Percentiles rank a stretch among this genome's conserved stretches.
Conservation (phyloP, 92 coral and sea anemone species). For the Heteractis magnifica region DNA sequence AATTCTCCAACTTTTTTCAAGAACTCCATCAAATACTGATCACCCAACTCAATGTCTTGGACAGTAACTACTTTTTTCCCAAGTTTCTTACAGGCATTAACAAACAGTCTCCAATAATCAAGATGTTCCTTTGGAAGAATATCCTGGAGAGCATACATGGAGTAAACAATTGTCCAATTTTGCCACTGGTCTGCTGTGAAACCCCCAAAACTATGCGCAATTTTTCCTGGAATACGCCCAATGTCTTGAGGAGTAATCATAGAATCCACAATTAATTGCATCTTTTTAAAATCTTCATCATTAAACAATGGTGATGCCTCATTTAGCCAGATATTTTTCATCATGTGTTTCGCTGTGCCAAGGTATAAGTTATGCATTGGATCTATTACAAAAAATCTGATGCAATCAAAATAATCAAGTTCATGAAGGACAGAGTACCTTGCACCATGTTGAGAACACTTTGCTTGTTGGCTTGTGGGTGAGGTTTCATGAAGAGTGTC, state of each 20-base stretch:
- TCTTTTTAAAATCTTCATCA: conserved; percentile 40
- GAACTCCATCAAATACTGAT: conserved; percentile 31
- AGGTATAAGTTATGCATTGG: conserved; percentile 62
- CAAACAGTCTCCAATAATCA: conserved; percentile 52
- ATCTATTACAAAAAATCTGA: conserved; percentile 49
- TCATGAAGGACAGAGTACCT: conserved; percentile 59
- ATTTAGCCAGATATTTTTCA: conserved; percentile 55
- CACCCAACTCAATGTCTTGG: conserved; percentile 42
- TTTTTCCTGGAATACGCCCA: conserved; percentile 62
- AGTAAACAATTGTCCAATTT: conserved; percentile 55
- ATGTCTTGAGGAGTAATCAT: conserved; percentile 59
- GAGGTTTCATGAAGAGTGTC: conserved; percentile 33
- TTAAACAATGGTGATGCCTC: conserved; percentile 38
- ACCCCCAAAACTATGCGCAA: conserved; percentile 50
- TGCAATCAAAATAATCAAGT: conserved; percentile 59
- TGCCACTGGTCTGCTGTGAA: conserved; percentile 78
- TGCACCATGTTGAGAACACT: conserved; percentile 54
- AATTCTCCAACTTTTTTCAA: conserved; percentile 31
- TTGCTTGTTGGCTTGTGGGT: conserved; percentile 39
- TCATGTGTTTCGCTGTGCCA: conserved; percentile 57
- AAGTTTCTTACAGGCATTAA: conserved; percentile 51
- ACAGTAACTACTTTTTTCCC: conserved; percentile 45
- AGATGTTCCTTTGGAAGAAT: conserved; percentile 53
- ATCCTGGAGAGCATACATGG: conserved; percentile 51
- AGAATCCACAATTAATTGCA: conserved; percentile 40